A percentile compares a stretch with the other conserved stretches of the same genome.
phyloP scores from a whole-genome alignment of 2,888 invertebrate species.

The Augochlorella aurata region DNA sequence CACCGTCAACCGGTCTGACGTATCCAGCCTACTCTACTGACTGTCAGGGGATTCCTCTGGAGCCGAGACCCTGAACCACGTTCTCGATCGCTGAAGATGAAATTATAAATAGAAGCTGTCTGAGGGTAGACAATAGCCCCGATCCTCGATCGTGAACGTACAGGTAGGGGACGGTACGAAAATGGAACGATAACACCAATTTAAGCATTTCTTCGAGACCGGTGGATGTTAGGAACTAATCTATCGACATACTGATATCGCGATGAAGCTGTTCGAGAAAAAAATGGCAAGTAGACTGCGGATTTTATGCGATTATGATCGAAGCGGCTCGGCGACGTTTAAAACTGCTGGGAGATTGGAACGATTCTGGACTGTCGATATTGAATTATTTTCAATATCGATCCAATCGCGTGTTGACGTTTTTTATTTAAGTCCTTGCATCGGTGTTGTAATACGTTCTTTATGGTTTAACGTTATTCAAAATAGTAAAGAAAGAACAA shows the following conservation, averaged over 20 bases:
- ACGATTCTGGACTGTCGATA: too few relatives aligned
- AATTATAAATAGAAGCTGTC: conserved; percentile 52
- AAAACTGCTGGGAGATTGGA: too few relatives aligned
- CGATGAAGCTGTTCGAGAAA: background rate
- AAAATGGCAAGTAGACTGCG: background rate
- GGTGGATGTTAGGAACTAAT: background rate
- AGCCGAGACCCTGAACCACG: conserved; percentile 37
- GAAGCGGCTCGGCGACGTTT: too few relatives aligned
- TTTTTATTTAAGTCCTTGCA: too few relatives aligned
- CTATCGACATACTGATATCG: background rate
- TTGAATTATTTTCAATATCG: too few relatives aligned
- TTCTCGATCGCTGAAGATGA: conserved; percentile 29
- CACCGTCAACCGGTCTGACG: conserved; percentile 12
- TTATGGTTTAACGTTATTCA: too few relatives aligned
- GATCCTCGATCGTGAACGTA: conserved; percentile 18
- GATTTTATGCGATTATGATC: too few relatives aligned
- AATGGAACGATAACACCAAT: conserved; percentile 43
- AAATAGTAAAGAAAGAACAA: too few relatives aligned
- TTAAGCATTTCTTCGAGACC: conserved; percentile 25
- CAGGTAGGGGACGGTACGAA: conserved; percentile 25
- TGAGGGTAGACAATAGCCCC: conserved; percentile 42
- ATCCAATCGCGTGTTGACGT: too few relatives aligned
- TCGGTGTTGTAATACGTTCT: too few relatives aligned
- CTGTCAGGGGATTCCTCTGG: conserved; percentile 25
- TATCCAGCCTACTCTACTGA: conserved; percentile 7